These are phyloP conservation scores for Amblyornis subalaris DNA, from an alignment of 2,113 vertebrate species.

Conservation along the genomic window DNA sequence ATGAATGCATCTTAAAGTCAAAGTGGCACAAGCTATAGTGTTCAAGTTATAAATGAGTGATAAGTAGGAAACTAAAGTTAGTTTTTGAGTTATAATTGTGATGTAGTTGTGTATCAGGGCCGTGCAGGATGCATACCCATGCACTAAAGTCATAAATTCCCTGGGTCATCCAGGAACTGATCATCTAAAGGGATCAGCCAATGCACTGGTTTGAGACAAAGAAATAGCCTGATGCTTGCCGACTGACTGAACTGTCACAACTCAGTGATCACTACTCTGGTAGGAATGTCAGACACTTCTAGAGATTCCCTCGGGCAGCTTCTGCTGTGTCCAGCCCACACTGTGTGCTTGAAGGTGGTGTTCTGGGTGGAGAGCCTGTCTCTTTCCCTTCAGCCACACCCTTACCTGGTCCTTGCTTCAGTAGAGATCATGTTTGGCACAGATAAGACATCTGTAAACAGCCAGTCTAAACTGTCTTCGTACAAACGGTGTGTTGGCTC, in stretches of 20 bases:
- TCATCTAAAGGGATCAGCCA: not conserved
- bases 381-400: not conserved
- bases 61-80: not conserved
- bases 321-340: not conserved
- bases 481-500: not conserved
- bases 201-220: not conserved
- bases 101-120: not conserved
- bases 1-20: not conserved
- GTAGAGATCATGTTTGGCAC: not conserved
- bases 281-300: not conserved
- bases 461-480: not conserved
- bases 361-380: not conserved
- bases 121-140: not conserved
- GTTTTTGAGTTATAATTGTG: not conserved
- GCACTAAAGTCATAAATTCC: not conserved
- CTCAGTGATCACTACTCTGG: not conserved
- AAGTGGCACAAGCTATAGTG: not conserved
- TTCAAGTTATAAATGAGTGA: not conserved
- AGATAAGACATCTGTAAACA: not conserved
- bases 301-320: not conserved
- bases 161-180: not conserved
- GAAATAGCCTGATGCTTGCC: not conserved
- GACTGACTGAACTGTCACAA: not conserved
- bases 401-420: not conserved
- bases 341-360: rapidly evolving